Base-by-base conservation (phyloP, 53 echinoderm and acorn worm genomes). In the Paracentrotus lividus region DNA sequence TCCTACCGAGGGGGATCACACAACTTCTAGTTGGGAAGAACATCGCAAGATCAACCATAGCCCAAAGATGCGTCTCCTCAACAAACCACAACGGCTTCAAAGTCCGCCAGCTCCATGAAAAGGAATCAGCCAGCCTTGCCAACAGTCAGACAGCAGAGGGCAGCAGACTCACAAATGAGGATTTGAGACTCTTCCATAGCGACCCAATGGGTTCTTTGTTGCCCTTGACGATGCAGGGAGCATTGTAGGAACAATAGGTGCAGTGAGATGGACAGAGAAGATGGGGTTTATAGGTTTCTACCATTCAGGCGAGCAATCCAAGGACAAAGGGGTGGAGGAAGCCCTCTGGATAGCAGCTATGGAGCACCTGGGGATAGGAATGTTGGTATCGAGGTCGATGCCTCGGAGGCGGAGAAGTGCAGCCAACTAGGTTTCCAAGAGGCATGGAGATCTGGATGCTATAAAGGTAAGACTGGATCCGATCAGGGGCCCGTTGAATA, bases 361-460 rank as follows among this genome's bases (percentile, higher is more conserved):
- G 88, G 94, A 95, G 3, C 93, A 99, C 78, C 93, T 99, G 43
- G 96, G 94, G 18, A 97, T 59, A 72, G 97, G 45, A 96, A 96
- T 29, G 75, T 99, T 44, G 96, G 99, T 7, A 95, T 97, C 27
- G 97, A 99, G 52, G 96, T 96, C 36, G 77, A 92, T 4, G 49
- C 92, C 27, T 61, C 56, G 4, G 97, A 97, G 44, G 96, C 94
- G 16, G 95, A 96, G 45, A 92, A 91, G 76, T 97, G 96, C 60
- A 10, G 53, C 68, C 78, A 95, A 31, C 93, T 99, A 16, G 99
- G 99, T n/a, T 99, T 97, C 77, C 88, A 95, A 58, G 96, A 96
- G 43, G 96, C 94, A 18, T 99, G 99, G 99, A 96, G 94, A 44
- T 97, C 93, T 93, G 97, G 99, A 10, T 92, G 97, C 23, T 99